Conservation (phyloP, 2,888 invertebrate genomes). For the Drosophila pegasa region DNA sequence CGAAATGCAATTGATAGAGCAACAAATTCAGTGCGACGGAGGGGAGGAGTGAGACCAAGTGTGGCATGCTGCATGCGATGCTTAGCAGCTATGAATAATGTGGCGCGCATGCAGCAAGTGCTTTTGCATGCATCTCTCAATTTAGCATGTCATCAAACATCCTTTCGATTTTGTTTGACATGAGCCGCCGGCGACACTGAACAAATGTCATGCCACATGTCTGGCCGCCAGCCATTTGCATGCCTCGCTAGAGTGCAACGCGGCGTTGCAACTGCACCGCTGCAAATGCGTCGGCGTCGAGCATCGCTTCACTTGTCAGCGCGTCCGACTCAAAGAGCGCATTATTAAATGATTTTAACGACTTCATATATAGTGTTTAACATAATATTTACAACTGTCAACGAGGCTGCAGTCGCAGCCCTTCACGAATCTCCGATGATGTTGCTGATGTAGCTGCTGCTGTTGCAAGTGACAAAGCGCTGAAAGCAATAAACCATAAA, state of each 20-base stretch:
- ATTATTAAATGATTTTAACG: slow-evolving; percentile 83
- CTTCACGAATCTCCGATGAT: background rate
- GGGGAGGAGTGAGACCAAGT: background rate
- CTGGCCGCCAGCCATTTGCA: slow-evolving; percentile 50
- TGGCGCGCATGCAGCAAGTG: slow-evolving; percentile 48
- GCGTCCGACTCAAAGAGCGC: slow-evolving; percentile 77
- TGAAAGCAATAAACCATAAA: slow-evolving; percentile 23
- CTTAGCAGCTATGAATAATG: slow-evolving; percentile 72
- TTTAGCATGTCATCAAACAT: slow-evolving; percentile 83
- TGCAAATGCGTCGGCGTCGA: slow-evolving; percentile 40
- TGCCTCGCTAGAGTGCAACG: slow-evolving; percentile 56
- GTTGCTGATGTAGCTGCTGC: background rate
- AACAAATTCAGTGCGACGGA: background rate
- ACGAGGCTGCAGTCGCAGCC: slow-evolving; percentile 6
- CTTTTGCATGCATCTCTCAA: slow-evolving; percentile 83
- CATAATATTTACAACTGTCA: slow-evolving; percentile 70
- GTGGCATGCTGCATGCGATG: slow-evolving; percentile 32
- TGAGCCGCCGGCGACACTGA: slow-evolving; percentile 47
- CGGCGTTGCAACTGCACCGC: slow-evolving; percentile 44
- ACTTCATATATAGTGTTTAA: slow-evolving; percentile 83
- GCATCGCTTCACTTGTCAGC: slow-evolving; percentile 72
- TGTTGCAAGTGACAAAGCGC: slow-evolving; percentile 24
- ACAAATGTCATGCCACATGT: slow-evolving; percentile 51
- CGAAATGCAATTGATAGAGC: background rate
- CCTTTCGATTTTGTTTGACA: slow-evolving; percentile 80